Conservation (phyloP, 2,797 vertebrate genomes). For the Mus caroli region DNA sequence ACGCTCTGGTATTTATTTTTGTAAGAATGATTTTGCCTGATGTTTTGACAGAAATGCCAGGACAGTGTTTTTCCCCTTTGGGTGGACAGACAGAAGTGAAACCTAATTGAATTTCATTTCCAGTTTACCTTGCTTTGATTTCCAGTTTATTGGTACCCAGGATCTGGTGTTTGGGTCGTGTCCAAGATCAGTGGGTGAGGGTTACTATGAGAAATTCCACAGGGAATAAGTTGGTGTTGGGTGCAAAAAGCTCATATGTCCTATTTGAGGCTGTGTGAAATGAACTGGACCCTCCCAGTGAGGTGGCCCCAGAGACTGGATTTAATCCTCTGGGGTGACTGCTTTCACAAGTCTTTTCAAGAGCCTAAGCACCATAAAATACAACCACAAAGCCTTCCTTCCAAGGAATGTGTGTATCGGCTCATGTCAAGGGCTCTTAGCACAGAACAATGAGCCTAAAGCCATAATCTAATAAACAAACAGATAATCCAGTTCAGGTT, state of each 20-base stretch:
- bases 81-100: slow-evolving; percentile 47
- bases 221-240: slow-evolving; percentile 22
- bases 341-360: slow-evolving; percentile 81
- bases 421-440: slow-evolving; percentile 85
- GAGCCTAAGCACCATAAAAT: slow-evolving; percentile 81
- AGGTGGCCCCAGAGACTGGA: slow-evolving; percentile 61
- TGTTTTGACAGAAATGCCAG: slow-evolving; percentile 44
- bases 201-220: slow-evolving; percentile 55
- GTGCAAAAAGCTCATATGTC: slow-evolving; percentile 69
- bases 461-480: slow-evolving; percentile 87
- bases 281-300: slow-evolving; percentile 66
- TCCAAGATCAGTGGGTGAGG: slow-evolving; percentile 67
- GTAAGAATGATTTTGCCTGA: neutral
- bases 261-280: slow-evolving; percentile 67
- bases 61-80: neutral
- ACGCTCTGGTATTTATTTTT: neutral
- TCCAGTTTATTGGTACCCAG: neutral
- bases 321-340: slow-evolving; percentile 78
- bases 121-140: slow-evolving; percentile 69
- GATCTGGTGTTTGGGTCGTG: slow-evolving; percentile 67
- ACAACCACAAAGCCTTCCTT: slow-evolving; percentile 77
- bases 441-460: slow-evolving; percentile 82
- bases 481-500: slow-evolving; percentile 85
- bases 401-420: slow-evolving; percentile 84
- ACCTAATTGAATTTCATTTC: slow-evolving; percentile 43